Percentiles rank a stretch among this genome's conserved stretches.
phyloP scores from a whole-genome alignment of 2,113 vertebrate species.

The Cinclus cinclus region DNA sequence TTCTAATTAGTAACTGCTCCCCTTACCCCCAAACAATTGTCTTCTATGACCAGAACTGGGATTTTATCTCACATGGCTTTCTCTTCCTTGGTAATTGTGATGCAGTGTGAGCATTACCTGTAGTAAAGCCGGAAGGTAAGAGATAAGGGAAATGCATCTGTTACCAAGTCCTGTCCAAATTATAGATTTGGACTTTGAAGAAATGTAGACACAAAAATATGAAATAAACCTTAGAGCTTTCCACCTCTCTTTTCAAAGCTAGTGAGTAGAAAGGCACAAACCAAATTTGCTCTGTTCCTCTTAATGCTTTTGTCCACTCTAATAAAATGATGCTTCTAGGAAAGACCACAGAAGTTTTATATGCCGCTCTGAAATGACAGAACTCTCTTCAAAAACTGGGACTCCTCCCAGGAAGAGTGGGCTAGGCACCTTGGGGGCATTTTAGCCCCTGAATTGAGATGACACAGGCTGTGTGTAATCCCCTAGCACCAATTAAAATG shows the following conservation, averaged over 20 bases:
- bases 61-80: background rate
- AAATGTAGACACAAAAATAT: background rate
- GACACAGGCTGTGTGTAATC: rapidly evolving
- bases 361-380: background rate
- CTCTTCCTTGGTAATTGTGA: background rate
- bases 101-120: background rate
- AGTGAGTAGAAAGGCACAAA: background rate
- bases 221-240: background rate
- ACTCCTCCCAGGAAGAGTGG: background rate
- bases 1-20: background rate
- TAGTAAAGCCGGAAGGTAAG: background rate
- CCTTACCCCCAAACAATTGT: background rate
- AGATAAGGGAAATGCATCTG: background rate
- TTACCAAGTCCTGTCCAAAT: background rate
- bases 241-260: background rate
- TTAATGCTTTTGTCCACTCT: background rate
- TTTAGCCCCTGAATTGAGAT: background rate
- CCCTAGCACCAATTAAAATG: background rate
- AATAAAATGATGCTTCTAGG: background rate
- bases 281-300: background rate
- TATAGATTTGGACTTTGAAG: background rate
- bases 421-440: background rate
- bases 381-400: background rate
- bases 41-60: background rate
- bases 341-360: background rate